Conservation (phyloP, 2,888 invertebrate genomes). For the Saturnia pavonia region DNA sequence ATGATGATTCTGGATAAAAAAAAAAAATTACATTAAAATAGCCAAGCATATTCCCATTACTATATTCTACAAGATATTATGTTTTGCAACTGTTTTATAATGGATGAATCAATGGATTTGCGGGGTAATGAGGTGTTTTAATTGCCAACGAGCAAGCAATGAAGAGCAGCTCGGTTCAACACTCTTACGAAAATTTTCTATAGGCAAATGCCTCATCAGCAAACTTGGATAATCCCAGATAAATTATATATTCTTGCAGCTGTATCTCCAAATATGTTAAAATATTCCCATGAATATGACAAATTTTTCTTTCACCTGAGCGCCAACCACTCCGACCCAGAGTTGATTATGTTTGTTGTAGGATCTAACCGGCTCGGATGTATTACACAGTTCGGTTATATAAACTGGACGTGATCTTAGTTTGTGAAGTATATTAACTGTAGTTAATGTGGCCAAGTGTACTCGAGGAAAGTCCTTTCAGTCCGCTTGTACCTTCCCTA, state of each 20-base stretch:
- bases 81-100: neutral
- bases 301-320: neutral
- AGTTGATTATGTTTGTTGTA: neutral
- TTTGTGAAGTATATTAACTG: neutral
- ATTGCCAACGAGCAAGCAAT: no score
- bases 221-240: no score
- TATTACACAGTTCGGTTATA: neutral
- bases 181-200: no score
- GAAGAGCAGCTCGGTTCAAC: no score
- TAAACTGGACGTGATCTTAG: neutral
- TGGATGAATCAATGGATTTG: no score
- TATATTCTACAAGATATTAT: neutral
- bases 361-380: neutral
- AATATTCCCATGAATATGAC: neutral
- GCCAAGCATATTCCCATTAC: neutral
- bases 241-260: no score
- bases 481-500: neutral
- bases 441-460: neutral
- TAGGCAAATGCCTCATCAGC: no score
- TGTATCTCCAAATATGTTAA: neutral
- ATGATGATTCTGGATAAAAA: neutral
- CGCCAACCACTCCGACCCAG: no score
- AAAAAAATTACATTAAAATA: neutral
- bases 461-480: neutral
- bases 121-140: no score